Percentiles rank a stretch among this genome's conserved stretches.
These are phyloP conservation scores for Scopus umbretta DNA, from an alignment of 2,113 vertebrate species.

Conservation along the genomic window DNA sequence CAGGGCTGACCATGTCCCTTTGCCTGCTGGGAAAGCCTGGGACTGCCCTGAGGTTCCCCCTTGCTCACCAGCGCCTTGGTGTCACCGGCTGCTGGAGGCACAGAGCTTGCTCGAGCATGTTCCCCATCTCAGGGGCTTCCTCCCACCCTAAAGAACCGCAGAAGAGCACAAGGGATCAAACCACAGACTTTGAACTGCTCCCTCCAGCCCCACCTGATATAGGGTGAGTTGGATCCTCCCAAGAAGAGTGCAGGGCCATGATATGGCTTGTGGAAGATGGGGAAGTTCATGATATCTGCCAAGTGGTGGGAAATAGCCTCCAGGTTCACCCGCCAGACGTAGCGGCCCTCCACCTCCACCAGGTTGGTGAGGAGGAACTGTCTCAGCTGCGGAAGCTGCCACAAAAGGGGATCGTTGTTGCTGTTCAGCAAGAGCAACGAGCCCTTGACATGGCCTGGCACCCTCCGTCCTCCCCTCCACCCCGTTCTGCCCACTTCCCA, in stretches of 20 bases:
- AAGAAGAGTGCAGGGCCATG: conserved; percentile 87
- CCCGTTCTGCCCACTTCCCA: neutral
- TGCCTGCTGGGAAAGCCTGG: neutral
- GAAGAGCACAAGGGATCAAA: neutral
- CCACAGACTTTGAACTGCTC: neutral
- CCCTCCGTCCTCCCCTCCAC: neutral
- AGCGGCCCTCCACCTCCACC: conserved; percentile 79
- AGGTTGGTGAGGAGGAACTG: conserved; percentile 93
- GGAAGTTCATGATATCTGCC: conserved; percentile 82
- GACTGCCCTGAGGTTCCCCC: neutral
- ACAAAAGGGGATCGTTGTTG: fast-evolving
- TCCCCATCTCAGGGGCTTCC: neutral
- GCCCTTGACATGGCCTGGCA: neutral
- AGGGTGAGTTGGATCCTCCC: conserved; percentile 85
- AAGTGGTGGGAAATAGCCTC: conserved; percentile 83
- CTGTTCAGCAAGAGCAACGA: neutral
- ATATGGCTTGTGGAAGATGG: conserved; percentile 72
- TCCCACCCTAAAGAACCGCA: neutral
- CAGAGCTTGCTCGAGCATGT: neutral
- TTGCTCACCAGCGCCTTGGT: fast-evolving
- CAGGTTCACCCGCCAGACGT: conserved; percentile 88
- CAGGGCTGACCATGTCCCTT: neutral
- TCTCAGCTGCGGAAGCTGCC: conserved; percentile 79
- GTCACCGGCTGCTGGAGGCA: neutral
- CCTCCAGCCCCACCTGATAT: conserved; percentile 80